Conservation (phyloP, 1,140 invertebrate genomes). For the Mercenaria mercenaria region DNA sequence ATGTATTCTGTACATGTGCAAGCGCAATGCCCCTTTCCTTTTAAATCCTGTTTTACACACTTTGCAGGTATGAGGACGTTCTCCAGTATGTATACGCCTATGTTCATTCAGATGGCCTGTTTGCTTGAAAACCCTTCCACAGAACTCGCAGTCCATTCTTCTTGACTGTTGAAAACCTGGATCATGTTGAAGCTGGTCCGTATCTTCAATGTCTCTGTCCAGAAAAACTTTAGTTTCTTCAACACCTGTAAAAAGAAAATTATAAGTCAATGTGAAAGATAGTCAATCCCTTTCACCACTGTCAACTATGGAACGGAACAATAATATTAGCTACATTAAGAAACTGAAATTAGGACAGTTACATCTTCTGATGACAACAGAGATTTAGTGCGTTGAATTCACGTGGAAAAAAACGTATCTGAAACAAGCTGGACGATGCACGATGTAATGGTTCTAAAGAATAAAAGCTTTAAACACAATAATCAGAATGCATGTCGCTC, state of each 20-base stretch:
- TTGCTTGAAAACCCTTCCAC: slow-evolving; percentile 87
- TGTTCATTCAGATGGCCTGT: slow-evolving; percentile 38
- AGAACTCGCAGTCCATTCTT: slow-evolving; percentile 89
- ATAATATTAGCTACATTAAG: too few species aligned
- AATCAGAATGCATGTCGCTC: too few species aligned
- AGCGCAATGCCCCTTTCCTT: neutral
- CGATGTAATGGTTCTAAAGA: too few species aligned
- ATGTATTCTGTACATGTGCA: neutral
- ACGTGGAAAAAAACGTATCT: too few species aligned
- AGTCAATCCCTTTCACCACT: too few species aligned
- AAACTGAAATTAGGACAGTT: too few species aligned
- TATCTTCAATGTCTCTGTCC: neutral
- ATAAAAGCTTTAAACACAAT: too few species aligned
- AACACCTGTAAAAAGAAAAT: neutral
- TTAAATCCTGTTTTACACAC: slow-evolving; percentile 35
- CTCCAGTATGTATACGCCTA: slow-evolving; percentile 60
- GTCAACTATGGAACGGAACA: too few species aligned
- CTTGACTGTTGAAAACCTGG: neutral
- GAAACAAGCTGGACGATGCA: too few species aligned
- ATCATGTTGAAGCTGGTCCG: neutral
- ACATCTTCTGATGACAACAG: too few species aligned
- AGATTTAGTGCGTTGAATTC: too few species aligned
- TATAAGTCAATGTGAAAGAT: neutral
- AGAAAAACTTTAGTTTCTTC: neutral
- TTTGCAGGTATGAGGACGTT: slow-evolving; percentile 53